Evolutionary conservation across 2,113 vertebrate species (phyloP), one percentile per base, ranked within the genome.

Genomic region (Periophthalmodon schlosseri): DNA sequence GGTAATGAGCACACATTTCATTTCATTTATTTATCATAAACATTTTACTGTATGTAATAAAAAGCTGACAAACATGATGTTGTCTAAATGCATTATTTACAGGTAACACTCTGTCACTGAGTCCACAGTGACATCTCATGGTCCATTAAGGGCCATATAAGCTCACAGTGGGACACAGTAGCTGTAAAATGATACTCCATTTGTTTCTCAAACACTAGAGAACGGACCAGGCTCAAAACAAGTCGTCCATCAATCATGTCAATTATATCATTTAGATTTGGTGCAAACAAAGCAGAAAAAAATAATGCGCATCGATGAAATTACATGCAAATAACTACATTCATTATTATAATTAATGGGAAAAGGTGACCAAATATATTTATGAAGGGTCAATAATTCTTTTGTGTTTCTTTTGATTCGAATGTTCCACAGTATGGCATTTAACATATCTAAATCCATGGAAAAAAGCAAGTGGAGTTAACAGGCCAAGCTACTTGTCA

Each of bases 161-260:
- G 18, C 21, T 16, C 69, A 56, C 69, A 36, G 52, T 58, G 36
- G 69, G 52, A 60, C 52, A 44, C 69, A 66, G 64, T 34, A 66
- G 49, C 68, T 36, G 69, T 34, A 57, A 66, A 36, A 5, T 71
- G 54, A 58, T 71, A 44, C 36, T 12, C 64, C 64, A 66, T 33
- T 66, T 66, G 36, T 44, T 57, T 71, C 69, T 58, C n/a, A 71
- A 71, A 71, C 69, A 71, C 13, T 2, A 58, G 18, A 60, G 1
- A 34, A 71, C 56, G 5, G 21, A 6, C 46, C 21, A 58, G 54
- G 34, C 46, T 36, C 10, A 47, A 23, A 57, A 36, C 33, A 52
- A 44, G n/a, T 23, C 24, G 2, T 16, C 60, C 15, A 66, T 33
- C 28, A 65, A 36, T 65, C 33, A 64, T 34, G 61, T 65, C 61